phyloP scores from a whole-genome alignment of 2,797 vertebrate genomes.

The Pantherophis vulpinus region DNA sequence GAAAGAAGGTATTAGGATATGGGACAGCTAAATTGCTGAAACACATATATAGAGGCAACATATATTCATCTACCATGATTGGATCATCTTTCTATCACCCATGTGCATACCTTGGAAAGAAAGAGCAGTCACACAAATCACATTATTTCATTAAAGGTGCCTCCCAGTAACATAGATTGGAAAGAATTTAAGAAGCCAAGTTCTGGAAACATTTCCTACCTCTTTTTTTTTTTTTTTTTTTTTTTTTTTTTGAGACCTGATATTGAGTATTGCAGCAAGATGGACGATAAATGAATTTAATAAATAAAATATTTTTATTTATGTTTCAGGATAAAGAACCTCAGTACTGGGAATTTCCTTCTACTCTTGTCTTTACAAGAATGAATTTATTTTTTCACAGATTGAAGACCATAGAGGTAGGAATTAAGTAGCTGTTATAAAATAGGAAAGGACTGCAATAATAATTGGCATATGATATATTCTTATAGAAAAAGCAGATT shows the following conservation, averaged over 20 bases:
- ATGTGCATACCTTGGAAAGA: neutral
- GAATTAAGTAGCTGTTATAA: neutral
- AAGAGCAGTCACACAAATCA: neutral
- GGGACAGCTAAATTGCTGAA: neutral
- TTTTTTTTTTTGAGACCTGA: neutral
- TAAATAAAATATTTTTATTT: neutral
- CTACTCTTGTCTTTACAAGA: conserved; percentile 66
- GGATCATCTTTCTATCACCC: neutral
- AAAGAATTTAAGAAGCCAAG: neutral
- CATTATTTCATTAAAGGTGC: neutral
- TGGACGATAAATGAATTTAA: neutral
- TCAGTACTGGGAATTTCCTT: conserved; percentile 71
- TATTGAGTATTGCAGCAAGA: neutral
- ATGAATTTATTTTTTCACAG: conserved; percentile 71
- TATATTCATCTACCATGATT: neutral
- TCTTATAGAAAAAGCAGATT: neutral
- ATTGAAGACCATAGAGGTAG: conserved; percentile 71
- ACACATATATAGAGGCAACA: neutral
- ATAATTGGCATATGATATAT: neutral
- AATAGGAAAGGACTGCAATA: neutral
- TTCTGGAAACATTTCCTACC: neutral
- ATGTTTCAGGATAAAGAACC: conserved; percentile 53
- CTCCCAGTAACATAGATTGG: neutral
- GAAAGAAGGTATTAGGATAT: neutral
- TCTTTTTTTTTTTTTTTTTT: neutral